These are phyloP conservation scores for Amphimedon queenslandica DNA, from an alignment of 37 sponge, comb jelly and placozoan genomes.

Conservation along the genomic window DNA sequence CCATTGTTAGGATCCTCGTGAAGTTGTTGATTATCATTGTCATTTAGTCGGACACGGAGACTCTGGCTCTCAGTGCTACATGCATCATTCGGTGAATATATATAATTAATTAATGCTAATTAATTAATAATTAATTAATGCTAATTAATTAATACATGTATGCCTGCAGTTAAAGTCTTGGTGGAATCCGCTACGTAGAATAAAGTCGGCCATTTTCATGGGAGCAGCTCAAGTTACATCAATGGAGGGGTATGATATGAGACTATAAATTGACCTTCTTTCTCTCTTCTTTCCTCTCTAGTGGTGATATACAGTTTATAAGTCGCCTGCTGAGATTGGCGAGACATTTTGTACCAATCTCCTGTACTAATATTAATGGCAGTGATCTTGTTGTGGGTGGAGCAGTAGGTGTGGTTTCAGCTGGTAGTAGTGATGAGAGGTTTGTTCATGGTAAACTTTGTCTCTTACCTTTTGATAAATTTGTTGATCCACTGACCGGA, in stretches of 20 bases:
- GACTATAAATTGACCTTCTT: background rate
- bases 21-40: constrained; percentile 84
- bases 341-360: constrained; percentile 52
- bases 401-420: no score
- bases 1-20: constrained; percentile 43
- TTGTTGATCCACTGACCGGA: constrained; percentile 48
- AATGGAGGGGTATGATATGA: constrained; percentile 19
- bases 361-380: constrained; percentile 8
- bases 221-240: constrained; percentile 59
- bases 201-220: constrained; percentile 69
- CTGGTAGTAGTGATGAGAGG: constrained; percentile 1
- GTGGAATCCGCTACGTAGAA: constrained; percentile 43
- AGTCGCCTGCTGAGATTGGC: constrained; percentile 52
- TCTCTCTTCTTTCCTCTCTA: constrained; percentile 6
- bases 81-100: constrained; percentile 48
- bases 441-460: constrained; percentile 48
- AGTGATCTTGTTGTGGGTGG: no score
- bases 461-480: constrained; percentile 66
- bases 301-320: constrained; percentile 66
- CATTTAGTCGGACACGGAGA: constrained; percentile 85
- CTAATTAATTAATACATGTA: background rate
- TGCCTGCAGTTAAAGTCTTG: constrained; percentile 42
- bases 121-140: background rate
- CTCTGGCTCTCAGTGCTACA: constrained; percentile 55
- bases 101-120: background rate